Evolutionary conservation across 2,113 vertebrate genomes (phyloP), one percentile per base, ranked within the genome.

Genomic region (Ondatra zibethicus): DNA sequence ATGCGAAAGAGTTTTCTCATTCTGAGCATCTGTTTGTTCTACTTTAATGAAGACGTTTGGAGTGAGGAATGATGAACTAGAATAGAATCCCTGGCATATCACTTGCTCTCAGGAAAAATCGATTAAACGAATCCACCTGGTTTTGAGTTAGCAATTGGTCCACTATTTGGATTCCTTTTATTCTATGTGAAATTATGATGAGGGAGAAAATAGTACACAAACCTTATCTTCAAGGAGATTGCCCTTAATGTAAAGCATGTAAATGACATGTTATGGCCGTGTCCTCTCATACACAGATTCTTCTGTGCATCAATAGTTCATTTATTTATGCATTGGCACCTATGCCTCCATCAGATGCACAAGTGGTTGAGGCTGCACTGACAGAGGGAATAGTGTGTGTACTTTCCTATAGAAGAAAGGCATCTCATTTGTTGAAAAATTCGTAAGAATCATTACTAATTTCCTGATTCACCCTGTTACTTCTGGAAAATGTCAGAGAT

Each of bases 321-420:
- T 5, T 17, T 29, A 27, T 84, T 63, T 63, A 63, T 29, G 3
- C 13, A n/a, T 42, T 21, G 19, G 16, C 52, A 75, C 93, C 88
- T 81, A 13, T 39, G 23, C 50, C 27, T 92, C 70, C 31, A 33
- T 90, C 23, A 78, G 39, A 21, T 19, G 47, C 2, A 52, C 3
- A 77, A 21, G 58, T 90, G 33, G 9, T n/a, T 94, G 4, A 61
- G 95, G 33, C 65, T 87, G 66, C 75, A 91, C 42, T 23, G 39
- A 63, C 1, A 75, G 42, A 86, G 76, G n/a, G 8, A 45, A 89
- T 81, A 55, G 2, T 23, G 25, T 47, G 58, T 73, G 92, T 39
- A 78, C 66, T 70, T 88, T 65, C 19, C 63, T 89, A 75, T 14
- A 82, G 27, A 93, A 86, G 42, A 94, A 96, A 94, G 6, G 33